These are phyloP conservation scores for Philhelius pedissequus DNA, from an alignment of 2,888 invertebrate species.

Conservation along the genomic window DNA sequence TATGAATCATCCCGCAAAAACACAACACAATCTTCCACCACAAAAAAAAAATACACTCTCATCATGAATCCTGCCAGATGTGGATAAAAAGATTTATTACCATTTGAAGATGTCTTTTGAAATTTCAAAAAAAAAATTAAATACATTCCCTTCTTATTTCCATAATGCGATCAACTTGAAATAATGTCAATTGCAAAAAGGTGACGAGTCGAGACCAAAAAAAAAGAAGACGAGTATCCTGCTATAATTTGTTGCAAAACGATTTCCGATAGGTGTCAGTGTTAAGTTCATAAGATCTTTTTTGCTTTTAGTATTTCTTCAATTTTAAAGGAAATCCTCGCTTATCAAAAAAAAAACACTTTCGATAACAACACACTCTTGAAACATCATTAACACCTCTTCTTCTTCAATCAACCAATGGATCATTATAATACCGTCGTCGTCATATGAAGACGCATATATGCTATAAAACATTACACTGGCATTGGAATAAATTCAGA, in stretches of 20 bases:
- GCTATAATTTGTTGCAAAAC: slow-evolving; percentile 35
- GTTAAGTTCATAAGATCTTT: not conserved
- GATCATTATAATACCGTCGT: slow-evolving; percentile 26
- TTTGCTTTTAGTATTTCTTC: not conserved
- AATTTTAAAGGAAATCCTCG: slow-evolving; percentile 38
- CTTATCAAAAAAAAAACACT: slow-evolving; percentile 50
- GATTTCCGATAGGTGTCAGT: slow-evolving; percentile 14
- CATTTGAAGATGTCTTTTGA: slow-evolving; percentile 34
- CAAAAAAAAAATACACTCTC: not conserved
- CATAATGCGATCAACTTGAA: slow-evolving; percentile 18
- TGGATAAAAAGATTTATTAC: slow-evolving; percentile 53
- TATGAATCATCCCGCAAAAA: not conserved
- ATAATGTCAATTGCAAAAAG: not conserved
- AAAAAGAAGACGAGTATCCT: not conserved
- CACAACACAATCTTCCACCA: not conserved
- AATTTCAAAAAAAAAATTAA: slow-evolving; percentile 7
- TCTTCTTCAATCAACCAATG: slow-evolving; percentile 28
- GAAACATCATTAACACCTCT: slow-evolving; percentile 64
- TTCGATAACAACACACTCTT: slow-evolving; percentile 59
- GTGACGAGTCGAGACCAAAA: slow-evolving; percentile 3
- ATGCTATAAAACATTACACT: no score
- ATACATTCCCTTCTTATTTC: slow-evolving; percentile 8
- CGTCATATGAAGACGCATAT: not conserved
- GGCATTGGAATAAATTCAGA: not conserved
- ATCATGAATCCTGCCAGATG: not conserved